Conservation (phyloP, 2,797 vertebrate species). For the Sebastes goodei region DNA sequence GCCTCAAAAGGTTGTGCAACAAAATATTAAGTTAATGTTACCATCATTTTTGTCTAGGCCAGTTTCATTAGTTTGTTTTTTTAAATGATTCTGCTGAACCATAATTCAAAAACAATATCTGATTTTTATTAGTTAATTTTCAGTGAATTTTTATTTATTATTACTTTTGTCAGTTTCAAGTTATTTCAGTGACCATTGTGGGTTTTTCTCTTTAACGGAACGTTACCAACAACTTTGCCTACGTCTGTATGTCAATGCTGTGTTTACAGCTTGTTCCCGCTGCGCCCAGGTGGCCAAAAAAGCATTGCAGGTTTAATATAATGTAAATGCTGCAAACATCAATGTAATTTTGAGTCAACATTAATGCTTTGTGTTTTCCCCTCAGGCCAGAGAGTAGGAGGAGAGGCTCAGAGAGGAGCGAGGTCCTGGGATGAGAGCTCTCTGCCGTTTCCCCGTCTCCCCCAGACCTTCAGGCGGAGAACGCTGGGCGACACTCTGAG, state of each 20-base stretch:
- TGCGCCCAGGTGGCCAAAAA: neutral
- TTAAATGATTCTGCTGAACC: too few relatives aligned
- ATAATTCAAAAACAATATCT: too few relatives aligned
- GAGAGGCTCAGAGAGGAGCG: conserved; percentile 1
- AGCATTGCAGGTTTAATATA: neutral
- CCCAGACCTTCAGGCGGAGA: conserved; percentile 62
- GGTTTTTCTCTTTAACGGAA: too few relatives aligned
- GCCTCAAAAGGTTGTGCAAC: too few relatives aligned
- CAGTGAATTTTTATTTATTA: too few relatives aligned
- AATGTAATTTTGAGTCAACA: neutral
- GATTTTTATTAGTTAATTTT: too few relatives aligned
- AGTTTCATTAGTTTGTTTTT: too few relatives aligned
- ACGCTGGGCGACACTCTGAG: conserved; percentile 61
- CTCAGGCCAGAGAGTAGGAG: conserved; percentile 9
- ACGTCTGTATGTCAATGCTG: neutral
- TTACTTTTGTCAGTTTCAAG: too few relatives aligned
- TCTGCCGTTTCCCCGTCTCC: conserved; percentile 34
- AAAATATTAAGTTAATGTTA: too few relatives aligned
- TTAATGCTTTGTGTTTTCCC: conserved; percentile 25
- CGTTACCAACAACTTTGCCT: too few relatives aligned
- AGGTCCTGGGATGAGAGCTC: conserved; percentile 70
- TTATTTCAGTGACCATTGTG: too few relatives aligned
- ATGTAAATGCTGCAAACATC: neutral
- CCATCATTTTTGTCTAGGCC: too few relatives aligned
- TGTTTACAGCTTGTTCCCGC: neutral